Evolutionary conservation across 1,140 invertebrate genomes (phyloP).

Genomic region (Helicoverpa zea): DNA sequence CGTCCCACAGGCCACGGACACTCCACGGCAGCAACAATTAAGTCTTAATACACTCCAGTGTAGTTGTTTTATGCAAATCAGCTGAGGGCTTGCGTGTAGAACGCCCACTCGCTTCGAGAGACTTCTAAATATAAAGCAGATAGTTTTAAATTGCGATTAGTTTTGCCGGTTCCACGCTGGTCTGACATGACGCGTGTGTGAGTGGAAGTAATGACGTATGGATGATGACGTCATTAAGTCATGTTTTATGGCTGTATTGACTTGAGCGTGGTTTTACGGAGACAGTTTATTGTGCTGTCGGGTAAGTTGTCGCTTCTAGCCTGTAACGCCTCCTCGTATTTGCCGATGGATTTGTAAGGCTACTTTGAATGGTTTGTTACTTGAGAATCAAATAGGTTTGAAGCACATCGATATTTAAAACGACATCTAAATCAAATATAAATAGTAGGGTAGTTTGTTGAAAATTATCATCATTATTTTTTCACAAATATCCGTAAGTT

Average conservation of each 20-base stretch:
- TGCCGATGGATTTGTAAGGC: background rate
- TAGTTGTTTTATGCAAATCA: slow-evolving; percentile 85
- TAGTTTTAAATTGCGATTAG: slow-evolving; percentile 64
- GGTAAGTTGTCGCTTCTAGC: background rate
- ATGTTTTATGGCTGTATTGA: slow-evolving; percentile 18
- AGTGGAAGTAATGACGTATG: slow-evolving; percentile 21
- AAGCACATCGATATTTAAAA: background rate
- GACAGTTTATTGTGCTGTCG: slow-evolving; percentile 4
- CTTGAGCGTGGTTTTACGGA: background rate
- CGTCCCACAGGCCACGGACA: slow-evolving; percentile 63
- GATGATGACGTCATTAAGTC: slow-evolving; percentile 34
- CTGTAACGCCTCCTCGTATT: slow-evolving; percentile 17
- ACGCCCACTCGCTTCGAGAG: slow-evolving; percentile 71
- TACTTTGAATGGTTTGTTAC: background rate
- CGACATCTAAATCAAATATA: no score
- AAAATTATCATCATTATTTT: no score
- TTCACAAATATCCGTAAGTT: no score
- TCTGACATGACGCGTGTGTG: slow-evolving; percentile 46
- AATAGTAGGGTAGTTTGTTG: no score
- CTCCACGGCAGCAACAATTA: slow-evolving; percentile 76
- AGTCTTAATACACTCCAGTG: slow-evolving; percentile 82
- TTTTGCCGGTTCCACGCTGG: slow-evolving; percentile 43
- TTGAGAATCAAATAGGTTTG: background rate
- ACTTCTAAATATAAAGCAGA: slow-evolving; percentile 69
- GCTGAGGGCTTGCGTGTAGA: slow-evolving; percentile 73